Base-by-base conservation (phyloP, 1,140 invertebrate species). In the Elysia chlorotica region DNA sequence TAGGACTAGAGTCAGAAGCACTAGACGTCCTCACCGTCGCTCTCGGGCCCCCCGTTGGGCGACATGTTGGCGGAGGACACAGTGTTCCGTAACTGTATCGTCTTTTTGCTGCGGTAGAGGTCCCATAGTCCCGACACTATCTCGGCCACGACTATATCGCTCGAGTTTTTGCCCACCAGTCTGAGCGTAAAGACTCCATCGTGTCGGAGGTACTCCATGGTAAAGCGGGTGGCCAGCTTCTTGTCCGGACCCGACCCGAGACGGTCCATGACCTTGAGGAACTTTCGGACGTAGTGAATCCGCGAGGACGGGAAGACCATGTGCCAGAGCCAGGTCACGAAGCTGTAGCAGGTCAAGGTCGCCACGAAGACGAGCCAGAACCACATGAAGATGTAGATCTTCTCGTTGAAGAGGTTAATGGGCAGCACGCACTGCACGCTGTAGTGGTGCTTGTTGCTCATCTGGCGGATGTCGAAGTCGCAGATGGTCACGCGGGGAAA, bases 401-500 rank as follows among this genome's bases (percentile, higher is more conserved):
- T 90, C 77, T 90, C 89, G 76, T 90, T 89, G 81, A 90, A 90
- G 31, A 90, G 83, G 76, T 90, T 90, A 57, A 90, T 89, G 70
- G 89, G 89, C 33, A 90, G 88, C 23, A 89, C 88, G 78, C 89
- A 90, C 74, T 90, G 89, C 54, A 89, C 88, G 48, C 88, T 89
- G 77, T 90, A 88, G 65, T 87, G 86, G 70, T 89, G 87, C 48
- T 89, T 83, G 63, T 89, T 89, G 41, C 78, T 78, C 33, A 89
- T 81, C 67, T 88, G 87, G 37, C 89, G 84, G 30, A 90, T 89
- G 70, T 89, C 84, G 79, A 90, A 90, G 78, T 90, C 89, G 82
- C 89, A 90, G 76, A 90, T 84, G 17, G 89, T 90, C 17, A 90
- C 88, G 38, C 88, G 79, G 4, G 89, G 89, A 79, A 90, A 90